Evolutionary conservation across 2,797 vertebrate genomes (phyloP).

Genomic region (Spinus olivaceus): DNA sequence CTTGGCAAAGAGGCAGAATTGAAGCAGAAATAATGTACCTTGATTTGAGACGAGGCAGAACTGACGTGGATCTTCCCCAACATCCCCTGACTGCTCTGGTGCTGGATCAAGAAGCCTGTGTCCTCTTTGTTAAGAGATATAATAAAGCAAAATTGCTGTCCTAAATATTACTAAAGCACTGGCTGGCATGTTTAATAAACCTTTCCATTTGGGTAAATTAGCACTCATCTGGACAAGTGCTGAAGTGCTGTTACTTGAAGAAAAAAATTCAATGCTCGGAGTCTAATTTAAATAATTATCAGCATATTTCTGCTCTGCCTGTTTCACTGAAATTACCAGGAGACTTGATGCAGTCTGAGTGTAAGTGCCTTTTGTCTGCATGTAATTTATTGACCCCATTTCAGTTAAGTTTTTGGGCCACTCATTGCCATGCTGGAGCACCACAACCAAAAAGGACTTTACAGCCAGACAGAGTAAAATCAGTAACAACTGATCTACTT

Average conservation of each 20-base stretch:
- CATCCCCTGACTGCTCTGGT: background rate
- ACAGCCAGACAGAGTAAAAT: conserved; percentile 8
- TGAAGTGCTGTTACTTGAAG: conserved; percentile 69
- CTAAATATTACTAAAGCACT: conserved; percentile 72
- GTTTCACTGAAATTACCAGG: conserved; percentile 63
- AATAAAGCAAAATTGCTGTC: conserved; percentile 70
- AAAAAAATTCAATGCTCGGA: conserved; percentile 52
- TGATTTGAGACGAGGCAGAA: background rate
- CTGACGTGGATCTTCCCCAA: background rate
- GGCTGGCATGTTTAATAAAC: conserved; percentile 73
- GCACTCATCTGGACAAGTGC: conserved; percentile 72
- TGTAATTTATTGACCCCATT: conserved; percentile 66
- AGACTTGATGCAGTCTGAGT: conserved; percentile 55
- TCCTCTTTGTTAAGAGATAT: conserved; percentile 63
- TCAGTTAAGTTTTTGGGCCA: conserved; percentile 48
- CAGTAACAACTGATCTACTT: conserved; percentile 1
- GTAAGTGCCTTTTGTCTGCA: conserved; percentile 62
- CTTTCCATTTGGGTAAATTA: conserved; percentile 75
- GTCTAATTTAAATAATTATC: conserved; percentile 74
- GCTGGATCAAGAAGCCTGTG: conserved; percentile 27
- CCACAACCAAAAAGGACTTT: background rate
- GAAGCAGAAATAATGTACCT: background rate
- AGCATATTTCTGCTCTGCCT: conserved; percentile 67
- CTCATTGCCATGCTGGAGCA: background rate
- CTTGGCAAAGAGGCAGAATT: background rate